Evolutionary conservation across 2,888 invertebrate species (phyloP), one percentile per base, ranked within the genome.

Genomic region (Stenotaenia linearis): DNA sequence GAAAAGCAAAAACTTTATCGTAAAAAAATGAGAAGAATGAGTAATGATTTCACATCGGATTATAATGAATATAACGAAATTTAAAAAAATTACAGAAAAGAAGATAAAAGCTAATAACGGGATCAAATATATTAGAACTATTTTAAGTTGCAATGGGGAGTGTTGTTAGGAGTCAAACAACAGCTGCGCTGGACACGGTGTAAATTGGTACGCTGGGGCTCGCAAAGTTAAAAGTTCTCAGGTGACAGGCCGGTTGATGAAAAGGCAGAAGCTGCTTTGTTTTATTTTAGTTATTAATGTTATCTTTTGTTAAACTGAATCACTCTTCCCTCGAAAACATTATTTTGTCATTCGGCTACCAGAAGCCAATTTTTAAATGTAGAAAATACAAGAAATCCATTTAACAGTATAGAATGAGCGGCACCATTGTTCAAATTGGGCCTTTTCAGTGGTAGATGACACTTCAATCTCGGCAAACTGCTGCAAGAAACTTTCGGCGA

Each of bases 151-250:
- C 10, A 61, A 61, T 21, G 61, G 21, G 61, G 9, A 23, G 61
- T 21, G 61, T 21, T 21, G 23, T 61, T 25, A 61, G 4, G 61
- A 61, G 61, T 61, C 23, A 25, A 9, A 23, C 61, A 61, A 61
- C 61, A 61, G 61, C 61, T 61, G 61, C 61, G 61, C 15, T 15
- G 23, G 61, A 61, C 61, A 61, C 61, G 61, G 61, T 61, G 61
- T 61, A 61, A 61, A 61, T 61, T 61, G 61, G 61, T 61, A 25
- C 23, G 0, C 23, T 61, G 23, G 61, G 32, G 61, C 23, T 61
- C 23, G 6, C 23, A 9, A 61, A 61, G 23, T 21, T 61, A 15
- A 23, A 25, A 61, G 61, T 61, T 61, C 61, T 61, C 61, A 61
- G 21, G 61, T 61, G 61, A 61, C 61, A 61, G 61, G 61, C 23